Percentiles rank a stretch among this genome's conserved stretches.
Evolutionary conservation across 2,888 invertebrate species (phyloP).

Genomic region (Abscondita cerata): DNA sequence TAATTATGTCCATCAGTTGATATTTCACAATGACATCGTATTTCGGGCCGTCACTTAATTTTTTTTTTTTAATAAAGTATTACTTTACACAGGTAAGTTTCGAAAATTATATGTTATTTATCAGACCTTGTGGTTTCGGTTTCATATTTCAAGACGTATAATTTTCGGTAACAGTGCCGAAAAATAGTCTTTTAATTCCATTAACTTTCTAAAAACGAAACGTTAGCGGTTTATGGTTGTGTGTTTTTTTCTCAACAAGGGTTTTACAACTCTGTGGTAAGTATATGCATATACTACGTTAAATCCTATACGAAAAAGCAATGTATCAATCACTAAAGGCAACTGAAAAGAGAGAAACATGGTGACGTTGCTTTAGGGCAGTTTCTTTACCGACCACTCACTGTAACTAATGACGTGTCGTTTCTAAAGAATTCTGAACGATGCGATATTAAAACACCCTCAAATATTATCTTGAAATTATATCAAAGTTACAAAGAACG

Average conservation of each 20-base stretch:
- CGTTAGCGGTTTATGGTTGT: no score
- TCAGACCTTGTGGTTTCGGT: constrained; percentile 15
- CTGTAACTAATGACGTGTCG: constrained; percentile 52
- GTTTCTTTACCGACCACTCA: constrained; percentile 53
- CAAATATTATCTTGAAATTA: constrained; percentile 20
- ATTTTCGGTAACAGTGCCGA: no score
- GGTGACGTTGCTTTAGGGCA: constrained; percentile 51
- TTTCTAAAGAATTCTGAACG: constrained; percentile 50
- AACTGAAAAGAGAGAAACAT: constrained; percentile 47
- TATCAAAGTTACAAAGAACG: background rate
- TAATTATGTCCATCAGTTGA: no score
- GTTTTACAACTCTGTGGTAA: background rate
- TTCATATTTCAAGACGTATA: background rate
- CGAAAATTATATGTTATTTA: constrained; percentile 37
- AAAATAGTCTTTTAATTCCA: no score
- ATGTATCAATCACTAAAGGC: constrained; percentile 52
- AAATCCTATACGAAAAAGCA: constrained; percentile 39
- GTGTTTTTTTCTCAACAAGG: no score
- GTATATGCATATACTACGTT: constrained; percentile 7
- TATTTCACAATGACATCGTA: no score
- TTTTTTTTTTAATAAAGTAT: no score
- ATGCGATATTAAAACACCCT: constrained; percentile 36
- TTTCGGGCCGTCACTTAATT: no score
- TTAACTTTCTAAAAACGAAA: no score
- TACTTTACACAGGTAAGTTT: constrained; percentile 33